Evolutionary conservation across 2,888 invertebrate genomes (phyloP), one percentile per base, ranked within the genome.

Genomic region (Andrena fulva): DNA sequence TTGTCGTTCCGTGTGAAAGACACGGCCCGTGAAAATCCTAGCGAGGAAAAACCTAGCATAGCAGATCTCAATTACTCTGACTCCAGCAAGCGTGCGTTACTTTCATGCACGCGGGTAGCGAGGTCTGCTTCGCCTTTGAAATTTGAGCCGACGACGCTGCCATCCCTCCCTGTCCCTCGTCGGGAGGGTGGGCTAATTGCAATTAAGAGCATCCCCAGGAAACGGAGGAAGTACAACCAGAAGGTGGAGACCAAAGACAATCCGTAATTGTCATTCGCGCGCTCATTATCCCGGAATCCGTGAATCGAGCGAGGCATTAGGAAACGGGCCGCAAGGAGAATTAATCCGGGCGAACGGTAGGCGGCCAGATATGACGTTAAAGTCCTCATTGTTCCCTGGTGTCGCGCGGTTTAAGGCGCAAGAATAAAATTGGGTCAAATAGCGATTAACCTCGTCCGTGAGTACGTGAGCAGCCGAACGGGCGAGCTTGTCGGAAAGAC

Each of bases 341-440:
- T 83, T 88, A 80, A 85, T 71, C 48, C 75, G 70, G 68, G 35
- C 73, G 77, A 72, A 74, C 63, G 67, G 62, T 62, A 79, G 16
- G 67, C 83, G 68, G 73, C 69, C 84, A 88, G 87, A 89, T 87
- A 89, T 88, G 87, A 89, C 82, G 86, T 83, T 87, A 87, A 87
- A 90, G 89, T 89, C 88, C 77, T 89, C 89, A 92, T 92, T 93
- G 92, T 93, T 92, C 91, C 89, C 86, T 81, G 42, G 85, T 84
- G 86, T 89, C 83, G 89, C 91, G 91, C 16, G 42, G 42, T 91
- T 73, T 89, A 92, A 91, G 90, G 90, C 91, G 90, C 89, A 89
- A 90, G 90, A 89, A 91, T 90, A 89, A 92, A 93, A 93, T 93
- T 93, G 87, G 93, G 93, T 93, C 92, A 93, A 93, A 91, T 92